Evolutionary conservation across 1,140 invertebrate species (phyloP).

Genomic region (Diachasmimorpha longicaudata): DNA sequence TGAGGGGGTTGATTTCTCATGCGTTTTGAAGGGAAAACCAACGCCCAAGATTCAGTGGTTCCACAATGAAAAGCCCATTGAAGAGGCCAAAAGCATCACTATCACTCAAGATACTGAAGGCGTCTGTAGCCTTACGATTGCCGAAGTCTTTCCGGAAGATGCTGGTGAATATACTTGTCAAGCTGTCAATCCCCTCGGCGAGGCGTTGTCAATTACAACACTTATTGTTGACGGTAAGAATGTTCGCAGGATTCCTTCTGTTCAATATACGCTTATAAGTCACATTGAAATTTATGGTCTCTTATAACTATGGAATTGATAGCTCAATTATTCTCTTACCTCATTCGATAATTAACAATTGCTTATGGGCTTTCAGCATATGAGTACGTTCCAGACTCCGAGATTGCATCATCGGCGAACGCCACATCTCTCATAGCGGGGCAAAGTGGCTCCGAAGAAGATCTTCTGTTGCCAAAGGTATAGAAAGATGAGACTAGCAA

Average conservation of each 20-base stretch:
- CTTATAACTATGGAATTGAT: no score
- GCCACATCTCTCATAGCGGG: conserved; percentile 64
- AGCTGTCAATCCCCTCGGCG: conserved; percentile 85
- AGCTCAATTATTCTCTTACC: no score
- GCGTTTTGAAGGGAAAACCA: conserved; percentile 79
- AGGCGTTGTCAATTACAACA: conserved; percentile 79
- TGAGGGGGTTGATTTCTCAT: conserved; percentile 81
- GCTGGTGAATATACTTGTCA: conserved; percentile 84
- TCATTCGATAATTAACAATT: background rate
- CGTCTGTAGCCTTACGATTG: conserved; percentile 82
- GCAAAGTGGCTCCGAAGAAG: conserved; percentile 78
- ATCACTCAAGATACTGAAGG: conserved; percentile 79
- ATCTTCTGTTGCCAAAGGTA: conserved; percentile 79
- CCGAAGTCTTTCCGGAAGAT: conserved; percentile 94
- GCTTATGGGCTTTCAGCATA: conserved; percentile 71
- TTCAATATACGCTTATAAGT: background rate
- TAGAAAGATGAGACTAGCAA: background rate
- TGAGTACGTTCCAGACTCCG: conserved; percentile 90
- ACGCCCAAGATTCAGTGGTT: conserved; percentile 84
- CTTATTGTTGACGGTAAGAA: conserved; percentile 81
- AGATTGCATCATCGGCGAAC: conserved; percentile 71
- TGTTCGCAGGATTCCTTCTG: background rate
- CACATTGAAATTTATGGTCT: no score
- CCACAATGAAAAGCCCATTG: conserved; percentile 74
- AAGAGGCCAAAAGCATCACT: conserved; percentile 80